Percentiles rank a stretch among this genome's conserved stretches.
phyloP scores from a whole-genome alignment of 2,797 vertebrate species.

The Sus cebifrons region DNA sequence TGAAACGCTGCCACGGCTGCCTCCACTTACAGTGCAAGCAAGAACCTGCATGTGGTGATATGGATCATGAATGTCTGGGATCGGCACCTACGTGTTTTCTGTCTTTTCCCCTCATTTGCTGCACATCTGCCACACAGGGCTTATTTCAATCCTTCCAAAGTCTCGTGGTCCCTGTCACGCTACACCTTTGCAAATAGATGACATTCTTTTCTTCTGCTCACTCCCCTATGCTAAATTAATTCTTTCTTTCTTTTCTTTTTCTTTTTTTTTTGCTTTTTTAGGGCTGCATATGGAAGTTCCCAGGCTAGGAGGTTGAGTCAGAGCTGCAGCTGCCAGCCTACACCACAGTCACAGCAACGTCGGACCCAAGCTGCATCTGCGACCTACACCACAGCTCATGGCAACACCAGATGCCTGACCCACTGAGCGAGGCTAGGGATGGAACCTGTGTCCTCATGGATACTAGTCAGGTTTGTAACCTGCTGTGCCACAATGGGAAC shows the following conservation, averaged over 20 bases:
- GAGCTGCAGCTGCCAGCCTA: too few species aligned
- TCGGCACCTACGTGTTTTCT: neutral
- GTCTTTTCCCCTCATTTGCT: neutral
- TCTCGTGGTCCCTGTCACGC: neutral
- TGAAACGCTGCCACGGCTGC: neutral
- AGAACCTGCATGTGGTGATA: neutral
- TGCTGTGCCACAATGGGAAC: too few species aligned
- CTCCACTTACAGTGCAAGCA: neutral
- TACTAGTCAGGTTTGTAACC: too few species aligned
- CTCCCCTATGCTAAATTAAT: neutral
- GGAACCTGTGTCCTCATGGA: too few species aligned
- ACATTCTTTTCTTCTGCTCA: neutral
- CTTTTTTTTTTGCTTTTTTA: too few species aligned
- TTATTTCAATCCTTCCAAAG: neutral
- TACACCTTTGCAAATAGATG: neutral
- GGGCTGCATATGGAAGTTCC: too few species aligned
- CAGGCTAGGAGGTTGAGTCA: too few species aligned
- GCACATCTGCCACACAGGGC: neutral
- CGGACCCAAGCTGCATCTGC: too few species aligned
- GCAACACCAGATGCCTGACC: too few species aligned
- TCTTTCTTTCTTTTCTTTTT: neutral
- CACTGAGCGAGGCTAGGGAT: too few species aligned
- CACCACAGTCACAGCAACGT: too few species aligned
- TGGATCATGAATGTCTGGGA: accelerated
- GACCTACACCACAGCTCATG: too few species aligned